Conservation (phyloP, 1,140 invertebrate genomes). For the Laodelphax striatellus region DNA sequence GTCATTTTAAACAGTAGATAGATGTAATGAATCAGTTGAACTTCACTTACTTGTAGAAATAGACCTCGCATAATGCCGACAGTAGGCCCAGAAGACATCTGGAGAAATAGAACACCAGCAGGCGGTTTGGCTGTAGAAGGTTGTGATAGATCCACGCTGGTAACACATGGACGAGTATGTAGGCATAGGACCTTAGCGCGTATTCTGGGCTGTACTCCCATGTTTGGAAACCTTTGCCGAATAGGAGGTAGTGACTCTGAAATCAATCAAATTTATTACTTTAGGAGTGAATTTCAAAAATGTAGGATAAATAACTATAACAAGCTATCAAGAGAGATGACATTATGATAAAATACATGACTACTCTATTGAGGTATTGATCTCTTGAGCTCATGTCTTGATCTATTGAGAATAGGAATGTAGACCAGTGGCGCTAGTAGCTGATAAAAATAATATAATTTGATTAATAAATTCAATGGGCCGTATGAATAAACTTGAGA, state of each 20-base stretch:
- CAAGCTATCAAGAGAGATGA: too few relatives aligned
- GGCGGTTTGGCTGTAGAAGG: conserved; percentile 63
- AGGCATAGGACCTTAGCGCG: conserved; percentile 88
- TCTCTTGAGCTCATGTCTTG: too few relatives aligned
- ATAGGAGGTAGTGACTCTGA: conserved; percentile 69
- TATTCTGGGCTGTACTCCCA: conserved; percentile 98
- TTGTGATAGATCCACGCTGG: conserved; percentile 70
- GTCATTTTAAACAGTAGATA: too few relatives aligned
- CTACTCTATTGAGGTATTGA: too few relatives aligned
- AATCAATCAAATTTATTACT: conserved; percentile 28
- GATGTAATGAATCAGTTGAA: not conserved
- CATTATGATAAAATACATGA: too few relatives aligned
- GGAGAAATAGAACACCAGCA: conserved; percentile 83
- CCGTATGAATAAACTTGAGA: too few relatives aligned
- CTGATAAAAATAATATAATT: too few relatives aligned
- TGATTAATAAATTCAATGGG: too few relatives aligned
- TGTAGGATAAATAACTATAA: too few relatives aligned
- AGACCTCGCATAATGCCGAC: conserved; percentile 75
- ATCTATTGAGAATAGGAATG: too few relatives aligned
- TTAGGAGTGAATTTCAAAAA: too few relatives aligned
- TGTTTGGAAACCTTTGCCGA: conserved; percentile 88
- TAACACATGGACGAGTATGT: conserved; percentile 76
- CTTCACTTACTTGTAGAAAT: conserved; percentile 78
- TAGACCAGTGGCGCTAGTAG: too few relatives aligned
- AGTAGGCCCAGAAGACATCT: conserved; percentile 69